Evolutionary conservation across 2,113 vertebrate species (phyloP).

Genomic region (Okapia johnstoni): DNA sequence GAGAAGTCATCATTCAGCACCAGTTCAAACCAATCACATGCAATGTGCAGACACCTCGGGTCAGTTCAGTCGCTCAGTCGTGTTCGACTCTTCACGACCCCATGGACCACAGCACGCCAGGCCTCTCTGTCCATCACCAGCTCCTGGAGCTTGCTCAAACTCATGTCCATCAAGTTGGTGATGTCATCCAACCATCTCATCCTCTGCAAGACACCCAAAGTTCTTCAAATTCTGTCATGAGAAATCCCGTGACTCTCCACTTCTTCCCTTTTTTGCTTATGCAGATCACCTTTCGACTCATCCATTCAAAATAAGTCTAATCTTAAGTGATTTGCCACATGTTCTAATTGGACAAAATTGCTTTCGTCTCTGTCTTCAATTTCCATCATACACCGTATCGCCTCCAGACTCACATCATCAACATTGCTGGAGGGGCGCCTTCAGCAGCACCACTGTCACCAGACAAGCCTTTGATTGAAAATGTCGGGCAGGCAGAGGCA

Average conservation of each 20-base stretch:
- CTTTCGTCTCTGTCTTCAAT: not conserved
- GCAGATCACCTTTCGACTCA: not conserved
- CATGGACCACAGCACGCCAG: not conserved
- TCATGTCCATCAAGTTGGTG: not conserved
- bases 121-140: not conserved
- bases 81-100: not conserved
- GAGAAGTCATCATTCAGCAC: not conserved
- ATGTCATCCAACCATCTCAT: not conserved
- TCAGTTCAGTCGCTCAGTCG: not conserved
- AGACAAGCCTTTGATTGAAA: not conserved
- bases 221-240: not conserved
- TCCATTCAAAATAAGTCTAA: not conserved
- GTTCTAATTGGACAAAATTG: not conserved
- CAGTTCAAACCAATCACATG: not conserved
- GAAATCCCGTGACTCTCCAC: not conserved
- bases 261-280: not conserved
- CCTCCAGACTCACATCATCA: not conserved
- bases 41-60: not conserved
- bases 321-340: not conserved
- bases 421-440: not conserved
- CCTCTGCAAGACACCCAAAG: not conserved
- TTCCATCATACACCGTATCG: not conserved
- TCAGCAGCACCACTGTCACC: not conserved
- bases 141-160: not conserved
- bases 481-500: not conserved